Percentiles rank a stretch among this genome's conserved stretches.
Evolutionary conservation across 2,113 vertebrate species (phyloP).

Genomic region (Caloenas nicobarica): DNA sequence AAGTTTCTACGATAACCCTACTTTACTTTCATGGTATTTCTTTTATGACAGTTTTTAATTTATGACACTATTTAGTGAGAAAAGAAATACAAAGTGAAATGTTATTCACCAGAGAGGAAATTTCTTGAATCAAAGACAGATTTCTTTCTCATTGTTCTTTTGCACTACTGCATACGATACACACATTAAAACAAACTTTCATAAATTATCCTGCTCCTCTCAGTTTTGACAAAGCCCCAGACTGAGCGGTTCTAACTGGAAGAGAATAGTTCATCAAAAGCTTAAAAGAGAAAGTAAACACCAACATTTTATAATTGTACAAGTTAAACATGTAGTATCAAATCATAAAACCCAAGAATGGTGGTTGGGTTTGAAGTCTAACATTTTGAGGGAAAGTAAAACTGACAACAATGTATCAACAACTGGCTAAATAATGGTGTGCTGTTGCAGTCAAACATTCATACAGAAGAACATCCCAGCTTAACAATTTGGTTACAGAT

Average conservation of each 20-base stretch:
- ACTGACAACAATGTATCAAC: neutral
- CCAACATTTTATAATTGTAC: neutral
- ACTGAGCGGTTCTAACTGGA: neutral
- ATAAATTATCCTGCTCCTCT: neutral
- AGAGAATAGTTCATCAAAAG: neutral
- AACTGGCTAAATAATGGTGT: neutral
- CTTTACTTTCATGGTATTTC: neutral
- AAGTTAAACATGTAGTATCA: neutral
- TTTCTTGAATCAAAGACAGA: neutral
- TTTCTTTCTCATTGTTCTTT: neutral
- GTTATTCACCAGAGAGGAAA: neutral
- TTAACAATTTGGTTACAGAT: neutral
- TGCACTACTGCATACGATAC: neutral
- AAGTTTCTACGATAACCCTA: neutral
- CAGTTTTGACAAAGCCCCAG: neutral
- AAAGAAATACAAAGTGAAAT: neutral
- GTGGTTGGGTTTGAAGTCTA: neutral
- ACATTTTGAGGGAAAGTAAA: neutral
- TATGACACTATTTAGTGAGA: neutral
- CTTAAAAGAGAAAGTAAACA: neutral
- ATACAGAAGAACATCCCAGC: neutral
- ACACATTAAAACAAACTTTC: neutral
- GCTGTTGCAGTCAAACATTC: neutral
- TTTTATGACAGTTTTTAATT: neutral
- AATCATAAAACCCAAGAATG: neutral